A percentile compares a stretch with the other conserved stretches of the same genome.
phyloP scores from a whole-genome alignment of 2,888 invertebrate species.

The Psococerastis gibbosa region DNA sequence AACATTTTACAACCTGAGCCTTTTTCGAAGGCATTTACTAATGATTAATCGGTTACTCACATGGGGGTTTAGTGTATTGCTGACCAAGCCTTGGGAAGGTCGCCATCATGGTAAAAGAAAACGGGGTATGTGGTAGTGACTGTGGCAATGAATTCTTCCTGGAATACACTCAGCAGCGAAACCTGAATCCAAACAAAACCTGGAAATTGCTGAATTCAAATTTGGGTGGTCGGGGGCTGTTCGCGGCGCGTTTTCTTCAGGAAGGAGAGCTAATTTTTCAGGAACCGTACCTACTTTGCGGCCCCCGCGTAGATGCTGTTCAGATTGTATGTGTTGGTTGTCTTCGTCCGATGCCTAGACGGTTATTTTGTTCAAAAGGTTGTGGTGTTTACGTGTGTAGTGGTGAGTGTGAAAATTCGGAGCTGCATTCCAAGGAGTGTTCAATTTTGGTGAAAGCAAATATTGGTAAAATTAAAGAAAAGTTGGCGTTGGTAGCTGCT shows the following conservation, averaged over 20 bases:
- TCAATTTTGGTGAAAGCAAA: background rate
- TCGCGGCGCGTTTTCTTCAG: slow-evolving; percentile 44
- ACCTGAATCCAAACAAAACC: background rate
- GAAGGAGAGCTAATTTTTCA: slow-evolving; percentile 49
- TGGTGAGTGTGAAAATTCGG: slow-evolving; percentile 35
- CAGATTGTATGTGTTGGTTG: slow-evolving; percentile 42
- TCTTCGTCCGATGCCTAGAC: slow-evolving; percentile 14
- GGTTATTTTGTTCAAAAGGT: slow-evolving; percentile 34
- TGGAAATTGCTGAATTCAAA: background rate
- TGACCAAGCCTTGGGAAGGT: too few relatives aligned
- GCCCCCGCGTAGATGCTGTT: slow-evolving; percentile 38
- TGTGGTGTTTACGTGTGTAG: slow-evolving; percentile 56
- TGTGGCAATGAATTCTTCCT: too few relatives aligned
- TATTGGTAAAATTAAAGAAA: background rate
- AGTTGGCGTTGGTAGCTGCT: background rate
- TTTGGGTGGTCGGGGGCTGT: slow-evolving; percentile 41
- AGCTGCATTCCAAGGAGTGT: background rate
- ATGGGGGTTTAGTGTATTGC: too few relatives aligned
- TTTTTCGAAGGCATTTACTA: too few relatives aligned
- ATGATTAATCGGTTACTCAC: too few relatives aligned
- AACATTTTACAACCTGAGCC: too few relatives aligned
- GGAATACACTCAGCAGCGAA: too few relatives aligned
- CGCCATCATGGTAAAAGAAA: too few relatives aligned
- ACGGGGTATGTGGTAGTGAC: too few relatives aligned
- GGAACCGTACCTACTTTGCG: slow-evolving; percentile 48